phyloP scores from a whole-genome alignment of 2,797 vertebrate genomes.

The Emydoidea blandingii region DNA sequence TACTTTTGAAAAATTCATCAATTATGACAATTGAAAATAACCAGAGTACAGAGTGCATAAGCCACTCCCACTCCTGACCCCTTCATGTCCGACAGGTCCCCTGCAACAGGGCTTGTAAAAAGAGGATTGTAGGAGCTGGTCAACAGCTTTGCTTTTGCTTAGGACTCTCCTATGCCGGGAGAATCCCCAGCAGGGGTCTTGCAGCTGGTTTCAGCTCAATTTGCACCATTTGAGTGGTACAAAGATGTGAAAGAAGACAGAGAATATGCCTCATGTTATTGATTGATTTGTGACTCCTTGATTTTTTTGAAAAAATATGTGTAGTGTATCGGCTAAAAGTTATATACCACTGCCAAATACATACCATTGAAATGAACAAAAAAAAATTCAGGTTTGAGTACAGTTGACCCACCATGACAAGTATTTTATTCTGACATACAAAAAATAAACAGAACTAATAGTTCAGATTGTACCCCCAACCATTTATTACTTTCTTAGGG shows the following conservation, averaged over 20 bases:
- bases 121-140: neutral
- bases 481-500: no score
- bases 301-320: neutral
- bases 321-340: neutral
- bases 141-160: neutral
- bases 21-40: neutral
- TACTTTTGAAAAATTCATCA: neutral
- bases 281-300: neutral
- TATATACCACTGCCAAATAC: neutral
- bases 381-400: neutral
- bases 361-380: neutral
- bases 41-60: neutral
- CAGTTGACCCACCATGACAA: neutral
- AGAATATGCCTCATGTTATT: neutral
- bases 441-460: neutral
- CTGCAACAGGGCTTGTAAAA: neutral
- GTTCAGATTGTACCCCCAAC: neutral
- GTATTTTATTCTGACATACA: neutral
- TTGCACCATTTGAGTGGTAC: neutral
- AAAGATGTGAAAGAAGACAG: neutral
- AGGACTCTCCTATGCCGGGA: accelerated
- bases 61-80: neutral
- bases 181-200: neutral
- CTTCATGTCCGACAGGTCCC: neutral
- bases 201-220: neutral